Base-by-base conservation (phyloP, 92 coral and sea anemone species). In the Isaurus tuberculatus region DNA sequence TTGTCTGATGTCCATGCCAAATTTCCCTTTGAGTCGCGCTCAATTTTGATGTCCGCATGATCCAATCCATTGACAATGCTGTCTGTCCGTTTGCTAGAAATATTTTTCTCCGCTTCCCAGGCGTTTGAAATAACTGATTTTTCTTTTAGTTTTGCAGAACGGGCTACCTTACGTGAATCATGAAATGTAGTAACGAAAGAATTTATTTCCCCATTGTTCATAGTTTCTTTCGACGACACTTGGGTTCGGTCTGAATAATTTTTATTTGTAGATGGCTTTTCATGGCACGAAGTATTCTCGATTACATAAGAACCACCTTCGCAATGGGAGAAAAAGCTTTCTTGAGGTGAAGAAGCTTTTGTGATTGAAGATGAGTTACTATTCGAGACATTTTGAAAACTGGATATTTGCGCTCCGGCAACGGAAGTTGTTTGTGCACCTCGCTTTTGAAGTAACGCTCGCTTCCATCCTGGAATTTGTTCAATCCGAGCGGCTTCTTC, bases 381-480 rank as follows among this genome's bases (percentile, higher is more conserved):
- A 72, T 44, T 72, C 36, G 33, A 72, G 60, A 72, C 22, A 57
- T 11, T 77, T 77, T 77, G 70, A 2, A 32, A 20, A 31, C 27
- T 77, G 34, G 73, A 63, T 84, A 87, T 64, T 80, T 87, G 79
- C 34, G 40, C 49, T 1, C 81, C 40, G n/a, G 77, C 83, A 72
- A 75, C 88, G 46, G 75, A 64, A 85, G 68, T 71, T 15, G 78
- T 32, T 65, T 71, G 79, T 15, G 86, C 89, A 68, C 84, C 84
- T 88, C 84, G 92, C 71, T 87, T 93, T 51, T 78, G 89, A 70
- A 93, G 53, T 67, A 93, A 65, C 49, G 71, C 64, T 66, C 93
- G 85, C 71, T 93, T 93, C 98, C 98, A 93, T 79, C 91, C 98
- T 14, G 98, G 98, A 25, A 93, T 78, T 26, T 77, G 68, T 22